Conservation (phyloP, 2,888 invertebrate species). For the Hololepta plana region DNA sequence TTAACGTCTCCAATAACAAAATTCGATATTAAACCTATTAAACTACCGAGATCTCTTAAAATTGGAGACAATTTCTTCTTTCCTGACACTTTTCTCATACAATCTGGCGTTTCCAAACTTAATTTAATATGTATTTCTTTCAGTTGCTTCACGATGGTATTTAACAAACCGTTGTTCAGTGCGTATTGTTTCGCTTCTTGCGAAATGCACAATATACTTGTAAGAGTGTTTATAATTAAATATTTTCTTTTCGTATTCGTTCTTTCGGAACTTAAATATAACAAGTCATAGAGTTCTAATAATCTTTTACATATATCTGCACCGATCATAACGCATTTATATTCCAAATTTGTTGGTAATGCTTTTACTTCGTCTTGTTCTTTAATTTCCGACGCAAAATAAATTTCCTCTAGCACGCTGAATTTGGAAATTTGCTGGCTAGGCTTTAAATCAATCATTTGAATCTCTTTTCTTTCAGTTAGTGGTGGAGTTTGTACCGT, state of each 20-base stretch:
- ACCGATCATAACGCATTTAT: conserved; percentile 18
- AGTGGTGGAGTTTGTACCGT: no score
- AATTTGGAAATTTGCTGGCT: conserved; percentile 10
- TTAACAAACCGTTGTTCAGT: conserved; percentile 23
- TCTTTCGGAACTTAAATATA: no score
- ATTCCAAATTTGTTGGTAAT: background rate
- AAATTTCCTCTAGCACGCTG: conserved; percentile 16
- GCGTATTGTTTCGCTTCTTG: conserved; percentile 28
- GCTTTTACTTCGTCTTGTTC: conserved; percentile 3
- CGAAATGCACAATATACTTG: conserved; percentile 29
- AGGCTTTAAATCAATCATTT: no score
- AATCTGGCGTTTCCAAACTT: conserved; percentile 30
- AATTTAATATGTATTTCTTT: conserved; percentile 29
- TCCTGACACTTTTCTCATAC: conserved; percentile 23
- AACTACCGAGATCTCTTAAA: conserved; percentile 35
- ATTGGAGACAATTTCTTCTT: conserved; percentile 29
- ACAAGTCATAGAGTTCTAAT: conserved; percentile 27
- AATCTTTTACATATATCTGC: conserved; percentile 29
- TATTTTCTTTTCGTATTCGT: conserved; percentile 19
- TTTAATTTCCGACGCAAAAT: conserved; percentile 16
- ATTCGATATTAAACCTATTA: conserved; percentile 38
- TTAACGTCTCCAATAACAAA: conserved; percentile 33
- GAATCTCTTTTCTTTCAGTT: no score
- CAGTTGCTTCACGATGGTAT: conserved; percentile 24
- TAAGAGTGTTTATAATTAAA: conserved; percentile 20